Conservation (phyloP, 2,888 invertebrate genomes). For the Meteorus cinctellus region DNA sequence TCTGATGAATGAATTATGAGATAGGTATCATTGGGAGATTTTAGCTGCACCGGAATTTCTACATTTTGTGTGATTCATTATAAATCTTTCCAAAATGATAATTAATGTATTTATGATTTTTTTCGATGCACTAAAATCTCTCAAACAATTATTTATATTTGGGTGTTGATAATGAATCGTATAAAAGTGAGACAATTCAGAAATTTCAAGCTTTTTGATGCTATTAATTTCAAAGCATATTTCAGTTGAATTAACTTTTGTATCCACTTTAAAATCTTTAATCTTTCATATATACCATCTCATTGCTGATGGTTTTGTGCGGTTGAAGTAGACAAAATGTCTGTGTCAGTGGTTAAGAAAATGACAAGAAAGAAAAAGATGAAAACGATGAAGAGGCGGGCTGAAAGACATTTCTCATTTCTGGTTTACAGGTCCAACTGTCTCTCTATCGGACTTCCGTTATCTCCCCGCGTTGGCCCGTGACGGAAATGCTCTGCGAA, state of each 20-base stretch:
- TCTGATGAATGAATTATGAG: too few species aligned
- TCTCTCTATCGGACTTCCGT: constrained; percentile 67
- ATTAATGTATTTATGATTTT: not conserved
- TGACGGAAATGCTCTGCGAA: constrained; percentile 63
- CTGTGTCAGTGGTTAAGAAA: constrained; percentile 32
- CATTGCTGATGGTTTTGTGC: not conserved
- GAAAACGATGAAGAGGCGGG: constrained; percentile 39
- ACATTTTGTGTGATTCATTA: not conserved
- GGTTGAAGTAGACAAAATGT: not conserved
- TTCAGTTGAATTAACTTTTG: constrained; percentile 37
- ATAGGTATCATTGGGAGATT: too few species aligned
- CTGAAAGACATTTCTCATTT: constrained; percentile 72
- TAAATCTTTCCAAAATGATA: not conserved
- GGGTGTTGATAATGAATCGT: not conserved
- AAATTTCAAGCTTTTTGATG: not conserved
- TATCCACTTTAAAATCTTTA: constrained; percentile 62
- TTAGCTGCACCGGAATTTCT: too few species aligned
- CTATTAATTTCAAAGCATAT: not conserved
- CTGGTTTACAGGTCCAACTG: constrained; percentile 64
- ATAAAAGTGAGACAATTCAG: not conserved
- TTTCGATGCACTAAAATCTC: not conserved
- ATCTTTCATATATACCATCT: constrained; percentile 50
- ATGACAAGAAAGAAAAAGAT: constrained; percentile 23
- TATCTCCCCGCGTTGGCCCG: constrained; percentile 60
- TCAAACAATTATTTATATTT: not conserved